These are phyloP conservation scores for Prolemur simus DNA, from an alignment of 2,113 vertebrate species.

Conservation along the genomic window DNA sequence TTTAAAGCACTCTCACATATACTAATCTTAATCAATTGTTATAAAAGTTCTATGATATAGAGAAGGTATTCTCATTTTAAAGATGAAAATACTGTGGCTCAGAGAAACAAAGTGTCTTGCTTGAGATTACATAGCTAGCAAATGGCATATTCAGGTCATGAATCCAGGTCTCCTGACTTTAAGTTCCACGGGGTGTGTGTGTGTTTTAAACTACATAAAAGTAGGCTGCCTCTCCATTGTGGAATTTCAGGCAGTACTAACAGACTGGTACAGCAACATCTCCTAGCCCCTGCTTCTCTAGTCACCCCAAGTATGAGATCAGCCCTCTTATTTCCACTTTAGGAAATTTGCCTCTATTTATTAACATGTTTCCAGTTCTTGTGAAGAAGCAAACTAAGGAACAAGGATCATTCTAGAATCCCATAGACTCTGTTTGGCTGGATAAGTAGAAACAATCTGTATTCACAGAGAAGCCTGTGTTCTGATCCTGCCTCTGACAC, in stretches of 20 bases:
- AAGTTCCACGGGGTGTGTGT: background rate
- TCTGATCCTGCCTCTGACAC: background rate
- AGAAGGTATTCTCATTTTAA: background rate
- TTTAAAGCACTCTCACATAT: background rate
- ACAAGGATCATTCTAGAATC: background rate
- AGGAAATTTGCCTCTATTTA: background rate
- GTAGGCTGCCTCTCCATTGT: background rate
- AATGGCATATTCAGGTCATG: slow-evolving; percentile 35
- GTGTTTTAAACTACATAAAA: background rate
- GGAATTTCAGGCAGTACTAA: background rate
- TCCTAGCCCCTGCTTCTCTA: background rate
- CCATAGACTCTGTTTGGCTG: background rate
- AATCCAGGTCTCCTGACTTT: slow-evolving; percentile 16
- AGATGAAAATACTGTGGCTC: slow-evolving; percentile 4
- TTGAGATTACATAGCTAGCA: slow-evolving; percentile 6
- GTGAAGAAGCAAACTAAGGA: background rate
- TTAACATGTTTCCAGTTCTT: background rate
- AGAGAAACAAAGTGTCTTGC: slow-evolving; percentile 1
- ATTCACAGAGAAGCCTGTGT: background rate
- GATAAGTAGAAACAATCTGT: background rate
- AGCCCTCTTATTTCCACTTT: background rate
- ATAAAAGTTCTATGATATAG: slow-evolving; percentile 17
- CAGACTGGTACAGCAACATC: background rate
- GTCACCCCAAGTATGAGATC: background rate
- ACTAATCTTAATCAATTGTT: slow-evolving; percentile 20